These are phyloP conservation scores for Suillia variegata DNA, from an alignment of 2,888 invertebrate species.

Conservation along the genomic window DNA sequence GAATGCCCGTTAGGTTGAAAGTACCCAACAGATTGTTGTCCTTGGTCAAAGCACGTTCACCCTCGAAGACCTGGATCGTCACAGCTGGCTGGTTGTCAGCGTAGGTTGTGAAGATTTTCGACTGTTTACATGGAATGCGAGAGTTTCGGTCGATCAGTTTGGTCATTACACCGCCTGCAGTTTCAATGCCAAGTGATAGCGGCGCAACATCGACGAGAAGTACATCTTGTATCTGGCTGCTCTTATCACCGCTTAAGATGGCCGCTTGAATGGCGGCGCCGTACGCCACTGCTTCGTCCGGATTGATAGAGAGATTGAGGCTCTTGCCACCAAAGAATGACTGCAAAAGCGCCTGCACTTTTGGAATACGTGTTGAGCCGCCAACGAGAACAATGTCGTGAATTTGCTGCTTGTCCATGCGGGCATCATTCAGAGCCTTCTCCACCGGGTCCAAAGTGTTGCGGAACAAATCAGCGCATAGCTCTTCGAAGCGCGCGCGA, in stretches of 20 bases:
- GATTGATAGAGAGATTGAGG: conserved; percentile 76
- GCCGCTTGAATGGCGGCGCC: conserved; percentile 79
- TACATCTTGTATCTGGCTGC: conserved; percentile 76
- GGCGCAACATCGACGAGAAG: conserved; percentile 72
- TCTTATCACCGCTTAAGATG: conserved; percentile 72
- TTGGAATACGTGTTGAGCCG: conserved; percentile 80
- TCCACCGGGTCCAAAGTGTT: conserved; percentile 78
- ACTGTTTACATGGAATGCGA: conserved; percentile 74
- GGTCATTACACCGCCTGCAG: conserved; percentile 81
- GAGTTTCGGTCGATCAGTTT: conserved; percentile 76
- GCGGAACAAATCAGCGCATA: conserved; percentile 74
- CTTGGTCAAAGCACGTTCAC: conserved; percentile 87
- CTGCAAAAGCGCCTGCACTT: conserved; percentile 75
- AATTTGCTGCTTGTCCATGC: conserved; percentile 76
- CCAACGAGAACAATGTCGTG: conserved; percentile 83
- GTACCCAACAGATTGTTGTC: conserved; percentile 94
- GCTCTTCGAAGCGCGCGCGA: conserved; percentile 77
- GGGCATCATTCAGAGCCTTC: conserved; percentile 77
- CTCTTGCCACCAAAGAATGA: conserved; percentile 77
- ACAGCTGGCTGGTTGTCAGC: conserved; percentile 81
- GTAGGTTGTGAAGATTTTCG: conserved; percentile 79
- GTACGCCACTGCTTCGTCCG: conserved; percentile 82
- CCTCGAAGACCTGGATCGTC: conserved; percentile 76
- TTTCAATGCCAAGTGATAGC: conserved; percentile 77
- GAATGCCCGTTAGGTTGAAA: conserved; percentile 94